Percentiles rank a stretch among this genome's conserved stretches.
Conservation (phyloP, 2,888 invertebrate species). For the Ennomos fuscantarius region DNA sequence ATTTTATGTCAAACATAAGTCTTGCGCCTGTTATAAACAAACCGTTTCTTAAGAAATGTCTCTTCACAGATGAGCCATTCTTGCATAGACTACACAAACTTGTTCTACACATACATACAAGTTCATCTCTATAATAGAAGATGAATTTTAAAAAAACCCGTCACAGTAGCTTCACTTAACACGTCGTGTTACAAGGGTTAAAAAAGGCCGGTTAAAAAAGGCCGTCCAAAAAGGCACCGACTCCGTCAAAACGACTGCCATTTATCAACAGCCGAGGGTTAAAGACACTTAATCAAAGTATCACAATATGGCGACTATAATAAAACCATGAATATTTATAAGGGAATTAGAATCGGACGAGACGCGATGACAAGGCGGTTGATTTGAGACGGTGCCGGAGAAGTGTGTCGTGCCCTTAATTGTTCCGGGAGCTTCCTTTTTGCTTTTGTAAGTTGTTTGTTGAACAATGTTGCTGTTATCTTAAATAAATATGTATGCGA, state of each 20-base stretch:
- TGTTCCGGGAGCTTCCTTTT: slow-evolving; percentile 54
- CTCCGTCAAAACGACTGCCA: slow-evolving; percentile 45
- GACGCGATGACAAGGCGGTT: slow-evolving; percentile 53
- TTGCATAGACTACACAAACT: background rate
- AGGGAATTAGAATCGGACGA: slow-evolving; percentile 68
- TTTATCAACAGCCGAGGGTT: slow-evolving; percentile 68
- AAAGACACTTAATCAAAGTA: slow-evolving; percentile 81
- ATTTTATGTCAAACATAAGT: too few species aligned
- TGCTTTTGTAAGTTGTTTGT: slow-evolving; percentile 22
- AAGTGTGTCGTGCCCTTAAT: slow-evolving; percentile 54
- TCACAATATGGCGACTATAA: slow-evolving; percentile 76
- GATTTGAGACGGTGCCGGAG: slow-evolving; percentile 68
- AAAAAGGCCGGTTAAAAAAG: slow-evolving; percentile 40
- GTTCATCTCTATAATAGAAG: slow-evolving; percentile 1
- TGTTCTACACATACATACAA: too few species aligned
- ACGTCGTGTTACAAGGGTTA: slow-evolving; percentile 21
- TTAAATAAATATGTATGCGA: slow-evolving; percentile 2
- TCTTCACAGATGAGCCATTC: background rate
- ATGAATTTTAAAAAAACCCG: slow-evolving; percentile 7
- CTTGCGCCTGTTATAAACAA: too few species aligned
- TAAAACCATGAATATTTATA: slow-evolving; percentile 79
- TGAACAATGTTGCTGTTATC: slow-evolving; percentile 2
- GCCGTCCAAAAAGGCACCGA: slow-evolving; percentile 49
- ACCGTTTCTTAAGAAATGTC: too few species aligned
- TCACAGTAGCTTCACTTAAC: slow-evolving; percentile 31